Base-by-base conservation (phyloP, 1,140 invertebrate genomes). In the Schlechtendalia chinensis region DNA sequence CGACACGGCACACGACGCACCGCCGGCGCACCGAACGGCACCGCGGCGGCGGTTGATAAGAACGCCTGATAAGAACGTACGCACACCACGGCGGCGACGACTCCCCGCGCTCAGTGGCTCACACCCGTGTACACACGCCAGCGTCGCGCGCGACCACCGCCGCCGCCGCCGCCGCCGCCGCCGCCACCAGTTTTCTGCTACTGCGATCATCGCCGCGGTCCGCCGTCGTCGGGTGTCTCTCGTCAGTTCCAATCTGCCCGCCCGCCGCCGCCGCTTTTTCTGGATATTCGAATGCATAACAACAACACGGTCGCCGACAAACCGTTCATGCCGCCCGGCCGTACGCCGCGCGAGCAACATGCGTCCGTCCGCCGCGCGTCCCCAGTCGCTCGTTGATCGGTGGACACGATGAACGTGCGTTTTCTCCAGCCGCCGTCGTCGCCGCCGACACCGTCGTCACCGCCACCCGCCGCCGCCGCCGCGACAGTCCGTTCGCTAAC, bases 361-460 rank as follows among this genome's bases (percentile, higher is more conserved):
- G 67, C 22, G 39, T 22, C 47, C 67, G 67, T 16, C 39, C 45
- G n/a, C n/a, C 10, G n/a, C 54, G 54, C 32, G 14, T 45, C 65
- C 1, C 12, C 29, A 14, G 29, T 59, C 14, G 56, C 39, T 19
- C 58, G 58, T 17, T 19, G 32, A 79, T n/a, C 75, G 67, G 14
- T 39, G 45, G 45, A 69, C 47, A 24, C 67, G 45, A 69, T 69
- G 67, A 69, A 50, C 65, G 39, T 39, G 50, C 22, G 12, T 22
- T 11, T 54, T 59, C n/a, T 24, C 2, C 22, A 39, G 22, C 6
- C 45, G 24, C 45, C 22, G 45, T 47, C 11, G 11, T 19, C 19
- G 16, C 32, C 24, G 27, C 22, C 72, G 53, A 27, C 19, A 10
- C 17, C 29, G 17, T 32, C 54, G 27, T 22, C 32, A 8, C 32